A percentile compares a stretch with the other conserved stretches of the same genome.
Evolutionary conservation across 2,113 vertebrate species (phyloP).

Genomic region (Corythornis vintsioides): DNA sequence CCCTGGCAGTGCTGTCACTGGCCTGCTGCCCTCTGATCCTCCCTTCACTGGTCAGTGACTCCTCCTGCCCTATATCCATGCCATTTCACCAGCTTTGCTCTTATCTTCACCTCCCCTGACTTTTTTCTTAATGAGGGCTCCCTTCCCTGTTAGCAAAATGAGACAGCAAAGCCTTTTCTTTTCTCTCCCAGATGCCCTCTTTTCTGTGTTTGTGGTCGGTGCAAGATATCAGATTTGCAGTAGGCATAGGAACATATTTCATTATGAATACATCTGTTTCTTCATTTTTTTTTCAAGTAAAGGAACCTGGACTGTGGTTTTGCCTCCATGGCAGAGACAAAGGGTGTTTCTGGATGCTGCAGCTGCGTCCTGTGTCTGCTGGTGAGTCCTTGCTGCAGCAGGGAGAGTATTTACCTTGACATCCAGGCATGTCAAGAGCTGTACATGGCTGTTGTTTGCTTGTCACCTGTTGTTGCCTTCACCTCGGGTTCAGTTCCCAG

Average conservation of each 20-base stretch:
- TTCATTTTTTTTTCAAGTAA: not conserved
- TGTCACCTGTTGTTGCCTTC: not conserved
- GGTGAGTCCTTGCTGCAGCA: not conserved
- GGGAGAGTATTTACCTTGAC: not conserved
- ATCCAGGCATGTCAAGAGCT: not conserved
- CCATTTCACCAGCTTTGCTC: not conserved
- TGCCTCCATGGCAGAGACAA: not conserved
- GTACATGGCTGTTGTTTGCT: rapidly evolving
- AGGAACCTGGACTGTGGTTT: not conserved
- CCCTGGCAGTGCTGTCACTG: constrained; percentile 6
- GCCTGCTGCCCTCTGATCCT: not conserved
- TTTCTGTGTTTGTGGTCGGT: not conserved
- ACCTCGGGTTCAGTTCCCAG: not conserved
- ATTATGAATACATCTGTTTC: not conserved
- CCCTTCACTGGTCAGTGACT: constrained; percentile 23
- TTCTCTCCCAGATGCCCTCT: not conserved
- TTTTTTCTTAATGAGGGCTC: not conserved
- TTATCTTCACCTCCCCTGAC: not conserved
- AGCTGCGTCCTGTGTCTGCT: not conserved
- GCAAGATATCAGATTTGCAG: not conserved
- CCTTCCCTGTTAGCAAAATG: not conserved
- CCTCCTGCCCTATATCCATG: not conserved
- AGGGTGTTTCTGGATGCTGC: not conserved
- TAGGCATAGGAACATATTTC: not conserved
- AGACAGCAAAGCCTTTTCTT: not conserved